Base-by-base conservation (phyloP, 2,113 vertebrate genomes). In the Trinectes maculatus region DNA sequence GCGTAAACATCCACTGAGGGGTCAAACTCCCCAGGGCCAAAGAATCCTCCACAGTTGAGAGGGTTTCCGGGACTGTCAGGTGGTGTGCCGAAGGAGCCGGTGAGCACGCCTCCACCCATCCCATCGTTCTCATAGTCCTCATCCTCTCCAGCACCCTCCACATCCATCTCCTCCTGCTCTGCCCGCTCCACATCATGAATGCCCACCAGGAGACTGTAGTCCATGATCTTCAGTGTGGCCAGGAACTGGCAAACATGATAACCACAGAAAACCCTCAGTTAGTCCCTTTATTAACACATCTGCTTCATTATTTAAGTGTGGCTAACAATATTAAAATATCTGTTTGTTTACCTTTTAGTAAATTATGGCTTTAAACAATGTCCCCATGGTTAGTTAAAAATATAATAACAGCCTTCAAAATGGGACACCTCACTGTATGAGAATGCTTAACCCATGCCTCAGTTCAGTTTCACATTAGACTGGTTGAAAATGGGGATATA, bases 141-240 rank as follows among this genome's bases (percentile, higher is more conserved):
- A 0, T 99, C 97, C 33, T 98, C 96, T 2, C 0, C 95, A 0
- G 28, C 77, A 3, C 86, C 92, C 84, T 98, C 96, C 80, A 97
- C 96, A 1, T 99, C 97, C 89, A 96, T 95, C 89, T 97, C 96
- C 51, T 99, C 96, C 89, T 98, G 96, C 88, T 98, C 97, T 0
- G 96, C 97, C 16, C 96, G 87, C 71, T 99, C 97, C 55, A 99
- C 96, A 0, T 99, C 97, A 0, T 99, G 96, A 84, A 99, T 95
- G 25, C 97, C 97, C 49, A 99, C 96, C 67, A 99, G 87, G 31
- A 99, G 90, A 71, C 96, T 98, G 87, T 99, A 99, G 89, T 98
- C 97, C 97, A 99, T 99, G 79, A 98, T 98, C 93, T 98, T 98
- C 71, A 99, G 90, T 71, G 96, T 95, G 16, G 96, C 95, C 67